Evolutionary conservation across 2,113 vertebrate genomes (phyloP).

Genomic region (Dascyllus trimaculatus): DNA sequence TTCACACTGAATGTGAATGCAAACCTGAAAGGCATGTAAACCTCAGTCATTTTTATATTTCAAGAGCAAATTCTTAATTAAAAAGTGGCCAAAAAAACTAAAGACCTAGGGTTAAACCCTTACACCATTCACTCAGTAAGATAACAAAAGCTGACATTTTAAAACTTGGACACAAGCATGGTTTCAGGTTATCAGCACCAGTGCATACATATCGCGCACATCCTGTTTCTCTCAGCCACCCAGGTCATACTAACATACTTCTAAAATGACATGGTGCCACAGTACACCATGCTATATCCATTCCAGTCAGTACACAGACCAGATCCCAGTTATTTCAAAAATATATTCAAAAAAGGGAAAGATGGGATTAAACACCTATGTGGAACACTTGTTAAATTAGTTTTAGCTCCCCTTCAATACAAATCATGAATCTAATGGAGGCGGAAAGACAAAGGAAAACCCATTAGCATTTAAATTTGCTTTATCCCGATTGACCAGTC

Average conservation of each 20-base stretch:
- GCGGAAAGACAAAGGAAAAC: conserved; percentile 20
- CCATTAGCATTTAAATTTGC: conserved; percentile 21
- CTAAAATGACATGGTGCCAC: neutral
- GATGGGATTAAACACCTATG: conserved; percentile 13
- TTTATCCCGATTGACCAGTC: conserved; percentile 26
- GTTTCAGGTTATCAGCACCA: conserved; percentile 30
- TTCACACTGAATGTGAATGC: neutral
- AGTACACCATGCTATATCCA: neutral
- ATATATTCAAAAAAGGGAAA: conserved; percentile 11
- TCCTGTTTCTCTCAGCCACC: conserved; percentile 46
- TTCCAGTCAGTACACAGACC: neutral
- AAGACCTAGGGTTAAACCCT: neutral
- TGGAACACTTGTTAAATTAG: conserved; percentile 5
- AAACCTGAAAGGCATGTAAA: conserved; percentile 14
- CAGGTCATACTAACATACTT: conserved; percentile 24
- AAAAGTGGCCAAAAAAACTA: neutral
- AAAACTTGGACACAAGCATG: neutral
- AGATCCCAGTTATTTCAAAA: neutral
- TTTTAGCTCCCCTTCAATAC: conserved; percentile 9
- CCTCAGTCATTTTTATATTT: neutral
- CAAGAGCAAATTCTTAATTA: neutral
- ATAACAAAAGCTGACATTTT: conserved; percentile 43
- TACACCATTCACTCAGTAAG: conserved; percentile 16
- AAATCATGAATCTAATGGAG: conserved; percentile 34
- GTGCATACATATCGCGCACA: conserved; percentile 26